Evolutionary conservation across 2,888 invertebrate genomes (phyloP), one percentile per base, ranked within the genome.

Genomic region (Coremacera marginata): DNA sequence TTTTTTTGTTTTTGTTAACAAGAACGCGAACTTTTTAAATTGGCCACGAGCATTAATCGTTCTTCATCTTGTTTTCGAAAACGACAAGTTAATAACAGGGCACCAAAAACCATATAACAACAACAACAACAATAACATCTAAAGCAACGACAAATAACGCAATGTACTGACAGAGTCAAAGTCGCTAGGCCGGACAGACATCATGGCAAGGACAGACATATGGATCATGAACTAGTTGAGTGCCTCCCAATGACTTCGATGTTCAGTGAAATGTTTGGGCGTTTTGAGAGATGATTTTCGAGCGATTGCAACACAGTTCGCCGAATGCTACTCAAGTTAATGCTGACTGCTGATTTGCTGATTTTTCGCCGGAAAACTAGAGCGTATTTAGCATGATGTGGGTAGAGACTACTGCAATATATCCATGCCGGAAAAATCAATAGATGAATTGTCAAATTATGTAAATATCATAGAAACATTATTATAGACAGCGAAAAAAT

Each of bases 51-150:
- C 85, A 85, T 84, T 86, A 85, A 86, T 86, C 86, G 85, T 84
- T 83, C 82, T 83, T 84, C 84, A 86, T 86, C 86, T 86, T 86
- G 86, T 85, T 86, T 85, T 84, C 81, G 83, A 84, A 83, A 83
- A 84, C 84, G 85, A 86, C 86, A 86, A 85, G 85, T 86, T 86
- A 86, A 86, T 86, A 85, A 86, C 84, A 86, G 85, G 84, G 83
- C 83, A 82, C 80, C 79, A 74, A 79, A 78, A 79, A 63, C 65
- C 65, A 76, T 34, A 65, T 71, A 70, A 76, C 44, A 73, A 27
- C 51, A 70, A 70, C 51, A 52, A 52, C 55, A 70, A 70, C 8
- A 52, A 52, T 55, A 70, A n/a, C 22, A 49, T 8, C 25, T 22
- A 25, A 3, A 68, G 14, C 5, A 25, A n/a, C 16, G 37, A 16